These are phyloP conservation scores for Argynnis bischoffii DNA, from an alignment of 2,888 invertebrate species.

Conservation along the genomic window DNA sequence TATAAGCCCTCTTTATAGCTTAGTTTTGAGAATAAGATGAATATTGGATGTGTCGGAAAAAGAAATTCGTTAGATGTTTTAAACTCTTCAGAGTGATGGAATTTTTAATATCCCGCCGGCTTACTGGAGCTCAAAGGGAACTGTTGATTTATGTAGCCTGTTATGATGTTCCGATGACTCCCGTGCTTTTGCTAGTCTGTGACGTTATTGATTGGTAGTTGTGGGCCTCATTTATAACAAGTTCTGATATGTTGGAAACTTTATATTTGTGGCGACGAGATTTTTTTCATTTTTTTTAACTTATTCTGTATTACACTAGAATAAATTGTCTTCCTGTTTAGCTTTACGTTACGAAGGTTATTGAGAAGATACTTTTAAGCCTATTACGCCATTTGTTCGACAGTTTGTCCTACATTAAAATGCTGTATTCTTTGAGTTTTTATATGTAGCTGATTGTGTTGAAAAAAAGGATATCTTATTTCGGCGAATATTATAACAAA, in stretches of 20 bases:
- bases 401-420: too few relatives aligned
- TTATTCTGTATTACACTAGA: neutral
- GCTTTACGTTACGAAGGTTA: too few relatives aligned
- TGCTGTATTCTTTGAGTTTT: too few relatives aligned
- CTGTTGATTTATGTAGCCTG: slow-evolving; percentile 49
- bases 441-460: too few relatives aligned
- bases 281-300: slow-evolving; percentile 1
- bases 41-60: neutral
- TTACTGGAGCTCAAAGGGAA: slow-evolving; percentile 39
- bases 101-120: slow-evolving; percentile 26
- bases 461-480: too few relatives aligned
- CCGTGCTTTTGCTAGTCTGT: slow-evolving; percentile 43
- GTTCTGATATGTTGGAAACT: slow-evolving; percentile 13
- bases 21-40: slow-evolving; percentile 14
- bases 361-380: too few relatives aligned
- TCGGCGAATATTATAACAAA: too few relatives aligned
- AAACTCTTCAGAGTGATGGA: slow-evolving; percentile 9
- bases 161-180: slow-evolving; percentile 49
- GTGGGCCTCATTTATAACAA: slow-evolving; percentile 17
- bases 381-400: too few relatives aligned
- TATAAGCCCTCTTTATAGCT: neutral
- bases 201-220: slow-evolving; percentile 41
- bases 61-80: slow-evolving; percentile 14
- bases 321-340: too few relatives aligned
- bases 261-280: slow-evolving; percentile 20